phyloP scores from a whole-genome alignment of 2,888 invertebrate genomes.

The Stenotaenia linearis region DNA sequence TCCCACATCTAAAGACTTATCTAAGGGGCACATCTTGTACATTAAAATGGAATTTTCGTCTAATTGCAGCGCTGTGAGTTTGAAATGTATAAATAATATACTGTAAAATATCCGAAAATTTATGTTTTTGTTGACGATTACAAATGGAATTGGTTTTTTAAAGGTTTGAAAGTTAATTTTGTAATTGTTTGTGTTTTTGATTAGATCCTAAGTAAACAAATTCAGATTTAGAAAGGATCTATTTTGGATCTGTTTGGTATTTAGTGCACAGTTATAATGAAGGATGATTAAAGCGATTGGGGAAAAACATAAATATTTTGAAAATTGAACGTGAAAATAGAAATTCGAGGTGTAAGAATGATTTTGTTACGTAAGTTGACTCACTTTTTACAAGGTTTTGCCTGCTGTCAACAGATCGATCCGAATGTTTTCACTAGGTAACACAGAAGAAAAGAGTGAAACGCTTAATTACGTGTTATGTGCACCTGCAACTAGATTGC shows the following conservation, averaged over 20 bases:
- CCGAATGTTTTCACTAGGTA: constrained; percentile 2
- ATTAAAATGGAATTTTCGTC: background rate
- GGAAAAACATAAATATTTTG: background rate
- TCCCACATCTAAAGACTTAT: background rate
- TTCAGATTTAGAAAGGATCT: background rate
- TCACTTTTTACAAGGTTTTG: constrained; percentile 4
- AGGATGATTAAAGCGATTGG: background rate
- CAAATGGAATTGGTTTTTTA: background rate
- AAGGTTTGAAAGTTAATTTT: background rate
- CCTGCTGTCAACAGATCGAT: constrained; percentile 14
- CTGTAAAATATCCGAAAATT: too few species aligned
- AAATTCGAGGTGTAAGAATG: background rate
- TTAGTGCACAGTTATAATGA: background rate
- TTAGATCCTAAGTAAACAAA: background rate
- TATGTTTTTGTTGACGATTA: too few species aligned
- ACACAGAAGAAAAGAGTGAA: background rate
- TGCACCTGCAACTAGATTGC: constrained; percentile 19
- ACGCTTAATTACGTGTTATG: constrained; percentile 6
- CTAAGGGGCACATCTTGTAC: background rate
- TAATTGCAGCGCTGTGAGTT: background rate
- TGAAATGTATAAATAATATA: background rate
- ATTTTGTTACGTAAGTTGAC: background rate
- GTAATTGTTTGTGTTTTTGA: constrained; percentile 12
- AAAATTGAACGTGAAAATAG: background rate
- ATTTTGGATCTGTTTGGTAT: background rate